These are phyloP conservation scores for Pissodes strobi DNA, from an alignment of 1,140 invertebrate genomes.

Conservation along the genomic window DNA sequence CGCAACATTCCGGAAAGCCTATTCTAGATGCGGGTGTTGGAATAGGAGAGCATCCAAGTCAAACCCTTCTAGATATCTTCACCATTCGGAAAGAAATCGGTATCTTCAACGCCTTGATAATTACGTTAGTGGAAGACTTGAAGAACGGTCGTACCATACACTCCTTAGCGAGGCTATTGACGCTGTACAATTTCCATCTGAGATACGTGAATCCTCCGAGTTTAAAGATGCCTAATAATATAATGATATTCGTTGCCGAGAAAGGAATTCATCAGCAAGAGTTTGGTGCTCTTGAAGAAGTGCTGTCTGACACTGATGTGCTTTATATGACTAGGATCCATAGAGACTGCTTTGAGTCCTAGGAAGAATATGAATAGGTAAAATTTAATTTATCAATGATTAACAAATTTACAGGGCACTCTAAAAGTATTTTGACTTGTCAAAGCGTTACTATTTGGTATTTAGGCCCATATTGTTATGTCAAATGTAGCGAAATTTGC, in stretches of 20 bases:
- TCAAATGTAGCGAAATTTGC: too few relatives aligned
- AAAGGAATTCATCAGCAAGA: constrained; percentile 82
- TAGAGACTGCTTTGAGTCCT: constrained; percentile 83
- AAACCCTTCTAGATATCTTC: constrained; percentile 96
- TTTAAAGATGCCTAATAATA: constrained; percentile 88
- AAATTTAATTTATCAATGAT: too few relatives aligned
- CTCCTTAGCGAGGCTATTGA: constrained; percentile 89
- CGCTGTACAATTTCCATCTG: constrained; percentile 86
- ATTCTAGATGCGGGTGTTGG: constrained; percentile 98
- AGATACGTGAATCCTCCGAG: constrained; percentile 86
- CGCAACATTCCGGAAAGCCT: constrained; percentile 81
- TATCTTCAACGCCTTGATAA: constrained; percentile 94
- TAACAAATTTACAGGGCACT: too few relatives aligned
- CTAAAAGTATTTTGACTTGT: too few relatives aligned
- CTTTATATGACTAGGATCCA: constrained; percentile 98
- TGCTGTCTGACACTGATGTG: constrained; percentile 91
- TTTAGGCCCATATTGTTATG: too few relatives aligned
- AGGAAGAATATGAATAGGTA: constrained; percentile 89
- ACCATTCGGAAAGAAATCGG: constrained; percentile 99
- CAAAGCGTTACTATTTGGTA: too few relatives aligned
- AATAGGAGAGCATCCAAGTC: constrained; percentile 97
- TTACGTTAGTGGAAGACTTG: constrained; percentile 93
- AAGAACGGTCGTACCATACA: constrained; percentile 98
- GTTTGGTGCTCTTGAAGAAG: constrained; percentile 76
- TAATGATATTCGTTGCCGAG: constrained; percentile 76